phyloP scores from a whole-genome alignment of 1,140 invertebrate genomes.

The Listronotus bonariensis region DNA sequence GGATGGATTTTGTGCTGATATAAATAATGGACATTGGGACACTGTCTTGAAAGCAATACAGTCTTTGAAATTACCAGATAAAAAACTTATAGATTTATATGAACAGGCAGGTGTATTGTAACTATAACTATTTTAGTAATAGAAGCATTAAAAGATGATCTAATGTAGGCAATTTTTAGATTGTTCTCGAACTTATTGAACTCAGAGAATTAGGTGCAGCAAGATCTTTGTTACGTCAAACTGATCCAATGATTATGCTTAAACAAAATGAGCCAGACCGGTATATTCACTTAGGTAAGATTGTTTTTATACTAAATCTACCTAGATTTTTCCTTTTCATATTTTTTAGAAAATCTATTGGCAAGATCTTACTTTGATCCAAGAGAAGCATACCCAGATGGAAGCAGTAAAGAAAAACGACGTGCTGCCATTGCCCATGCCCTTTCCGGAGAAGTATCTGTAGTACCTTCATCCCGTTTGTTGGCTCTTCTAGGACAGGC shows the following conservation, averaged over 20 bases:
- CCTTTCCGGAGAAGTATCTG: constrained; percentile 96
- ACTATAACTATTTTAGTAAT: too few relatives aligned
- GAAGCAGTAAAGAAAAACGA: constrained; percentile 94
- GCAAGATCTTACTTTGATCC: constrained; percentile 97
- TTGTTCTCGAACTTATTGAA: constrained; percentile 98
- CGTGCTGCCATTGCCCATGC: constrained; percentile 91
- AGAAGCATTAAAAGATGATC: neutral
- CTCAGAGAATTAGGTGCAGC: constrained; percentile 96
- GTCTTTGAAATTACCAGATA: constrained; percentile 95
- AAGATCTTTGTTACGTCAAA: constrained; percentile 90
- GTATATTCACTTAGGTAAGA: constrained; percentile 85
- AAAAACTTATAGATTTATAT: constrained; percentile 98
- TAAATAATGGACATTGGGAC: constrained; percentile 99
- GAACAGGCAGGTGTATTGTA: constrained; percentile 75
- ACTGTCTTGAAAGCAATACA: constrained; percentile 97
- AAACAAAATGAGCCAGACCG: constrained; percentile 96
- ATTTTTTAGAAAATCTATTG: constrained; percentile 83
- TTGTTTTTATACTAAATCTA: neutral
- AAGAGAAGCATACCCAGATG: constrained; percentile 96
- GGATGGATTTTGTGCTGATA: constrained; percentile 96
- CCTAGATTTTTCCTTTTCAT: neutral
- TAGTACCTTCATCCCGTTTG: constrained; percentile 94
- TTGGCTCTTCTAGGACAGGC: constrained; percentile 94
- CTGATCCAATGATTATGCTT: constrained; percentile 98
- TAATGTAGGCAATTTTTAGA: constrained; percentile 61